A percentile compares a stretch with the other conserved stretches of the same genome.
These are phyloP conservation scores for Tenualosa ilisha DNA, from an alignment of 2,797 vertebrate genomes.

Conservation along the genomic window DNA sequence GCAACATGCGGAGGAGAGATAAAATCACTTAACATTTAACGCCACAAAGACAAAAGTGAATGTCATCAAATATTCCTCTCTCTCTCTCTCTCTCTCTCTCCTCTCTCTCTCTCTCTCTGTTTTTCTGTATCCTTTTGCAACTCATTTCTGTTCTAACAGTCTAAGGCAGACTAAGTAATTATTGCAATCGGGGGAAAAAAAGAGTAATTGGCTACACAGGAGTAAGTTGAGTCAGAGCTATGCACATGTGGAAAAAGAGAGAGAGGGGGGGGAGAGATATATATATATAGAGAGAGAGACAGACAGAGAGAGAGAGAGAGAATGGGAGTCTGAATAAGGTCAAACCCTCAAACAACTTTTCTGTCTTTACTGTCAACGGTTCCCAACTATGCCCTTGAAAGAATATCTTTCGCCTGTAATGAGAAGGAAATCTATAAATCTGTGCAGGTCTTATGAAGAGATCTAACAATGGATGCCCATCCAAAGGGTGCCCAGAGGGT, in stretches of 20 bases:
- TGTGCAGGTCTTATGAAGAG: neutral
- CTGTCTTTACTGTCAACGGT: neutral
- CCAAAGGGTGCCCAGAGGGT: neutral
- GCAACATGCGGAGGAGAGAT: neutral
- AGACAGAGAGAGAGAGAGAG: neutral
- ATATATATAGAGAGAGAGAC: neutral
- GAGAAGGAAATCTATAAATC: neutral
- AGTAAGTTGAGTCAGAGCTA: neutral
- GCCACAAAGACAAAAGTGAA: neutral
- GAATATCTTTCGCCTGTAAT: neutral
- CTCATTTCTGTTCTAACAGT: neutral
- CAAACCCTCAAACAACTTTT: neutral
- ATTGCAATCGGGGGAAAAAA: neutral
- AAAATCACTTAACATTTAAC: slow-evolving; percentile 21
- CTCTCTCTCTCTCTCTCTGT: neutral
- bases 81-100: neutral
- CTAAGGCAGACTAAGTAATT: neutral
- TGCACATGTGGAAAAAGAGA: neutral
- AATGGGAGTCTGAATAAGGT: neutral
- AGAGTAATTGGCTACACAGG: neutral
- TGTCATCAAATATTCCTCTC: neutral
- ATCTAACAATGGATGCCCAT: neutral
- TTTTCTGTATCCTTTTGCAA: neutral
- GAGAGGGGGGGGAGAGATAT: too few relatives aligned
- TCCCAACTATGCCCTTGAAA: neutral